Percentiles rank a stretch among this genome's conserved stretches.
Conservation (phyloP, 2,113 vertebrate species). For the Brachyistius frenatus region DNA sequence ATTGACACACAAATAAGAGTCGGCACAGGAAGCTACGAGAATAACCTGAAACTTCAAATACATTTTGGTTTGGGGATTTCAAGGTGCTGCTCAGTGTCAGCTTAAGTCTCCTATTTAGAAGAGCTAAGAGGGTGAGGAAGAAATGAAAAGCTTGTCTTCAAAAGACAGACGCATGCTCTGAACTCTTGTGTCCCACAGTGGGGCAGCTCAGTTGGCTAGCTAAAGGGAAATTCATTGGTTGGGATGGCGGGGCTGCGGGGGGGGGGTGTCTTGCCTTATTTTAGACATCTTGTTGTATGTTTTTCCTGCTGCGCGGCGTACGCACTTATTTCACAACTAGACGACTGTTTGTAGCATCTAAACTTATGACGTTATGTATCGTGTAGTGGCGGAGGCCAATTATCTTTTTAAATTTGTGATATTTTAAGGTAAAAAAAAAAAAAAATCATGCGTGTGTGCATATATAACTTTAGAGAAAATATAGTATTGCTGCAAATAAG, state of each 20-base stretch:
- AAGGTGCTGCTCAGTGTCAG: slow-evolving; percentile 19
- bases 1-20: background rate
- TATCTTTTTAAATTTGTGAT: too few relatives aligned
- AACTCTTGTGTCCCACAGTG: slow-evolving; percentile 39
- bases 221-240: slow-evolving; percentile 14
- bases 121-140: slow-evolving; percentile 2
- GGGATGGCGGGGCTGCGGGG: background rate
- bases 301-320: too few relatives aligned
- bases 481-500: too few relatives aligned
- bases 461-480: too few relatives aligned
- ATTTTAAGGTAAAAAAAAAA: too few relatives aligned
- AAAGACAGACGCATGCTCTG: slow-evolving; percentile 36
- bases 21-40: background rate
- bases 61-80: slow-evolving; percentile 11
- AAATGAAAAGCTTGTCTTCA: slow-evolving; percentile 35
- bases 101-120: slow-evolving; percentile 30
- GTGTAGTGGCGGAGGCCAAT: too few relatives aligned
- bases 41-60: slow-evolving; percentile 7
- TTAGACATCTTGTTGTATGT: too few relatives aligned
- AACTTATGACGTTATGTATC: too few relatives aligned
- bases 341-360: too few relatives aligned
- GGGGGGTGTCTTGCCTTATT: too few relatives aligned
- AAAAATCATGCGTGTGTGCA: too few relatives aligned
- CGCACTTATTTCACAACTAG: too few relatives aligned
- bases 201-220: slow-evolving; percentile 16